These are phyloP conservation scores for Formica selysi DNA, from an alignment of 1,140 invertebrate species.

Conservation along the genomic window DNA sequence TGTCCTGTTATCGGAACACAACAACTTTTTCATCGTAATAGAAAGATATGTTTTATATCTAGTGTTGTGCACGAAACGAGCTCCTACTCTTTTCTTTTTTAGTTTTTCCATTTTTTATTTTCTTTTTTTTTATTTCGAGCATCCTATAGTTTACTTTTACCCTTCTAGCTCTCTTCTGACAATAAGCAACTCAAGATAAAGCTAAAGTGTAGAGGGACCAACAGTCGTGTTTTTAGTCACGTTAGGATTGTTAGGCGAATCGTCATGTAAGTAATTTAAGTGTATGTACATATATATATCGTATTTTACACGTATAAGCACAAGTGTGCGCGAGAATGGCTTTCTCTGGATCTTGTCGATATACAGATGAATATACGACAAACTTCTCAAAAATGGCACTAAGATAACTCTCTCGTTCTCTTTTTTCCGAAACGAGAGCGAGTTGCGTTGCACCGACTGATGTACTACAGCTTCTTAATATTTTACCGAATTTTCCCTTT, in stretches of 20 bases:
- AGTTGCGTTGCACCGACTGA: slow-evolving; percentile 40
- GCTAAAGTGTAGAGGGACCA: slow-evolving; percentile 87
- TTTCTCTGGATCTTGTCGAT: slow-evolving; percentile 37
- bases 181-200: slow-evolving; percentile 86
- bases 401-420: slow-evolving; percentile 18
- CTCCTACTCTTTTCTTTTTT: slow-evolving; percentile 17
- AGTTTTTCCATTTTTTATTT: neutral
- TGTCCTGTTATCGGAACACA: neutral
- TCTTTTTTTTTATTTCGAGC: slow-evolving; percentile 60
- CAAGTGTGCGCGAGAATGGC: slow-evolving; percentile 52
- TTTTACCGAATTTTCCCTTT: neutral
- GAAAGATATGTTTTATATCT: slow-evolving; percentile 44
- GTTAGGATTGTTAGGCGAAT: slow-evolving; percentile 86
- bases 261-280: slow-evolving; percentile 76
- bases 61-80: slow-evolving; percentile 63
- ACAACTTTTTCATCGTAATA: neutral
- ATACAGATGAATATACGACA: slow-evolving; percentile 32
- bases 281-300: slow-evolving; percentile 50
- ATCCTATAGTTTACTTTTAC: slow-evolving; percentile 76
- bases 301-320: slow-evolving; percentile 59
- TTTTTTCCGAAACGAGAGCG: slow-evolving; percentile 14
- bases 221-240: slow-evolving; percentile 79
- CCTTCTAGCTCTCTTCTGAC: slow-evolving; percentile 82
- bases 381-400: slow-evolving; percentile 39
- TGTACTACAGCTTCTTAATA: slow-evolving; percentile 37